These are phyloP conservation scores for Orestias chungarensis DNA, from an alignment of 2,797 vertebrate species.

Conservation along the genomic window DNA sequence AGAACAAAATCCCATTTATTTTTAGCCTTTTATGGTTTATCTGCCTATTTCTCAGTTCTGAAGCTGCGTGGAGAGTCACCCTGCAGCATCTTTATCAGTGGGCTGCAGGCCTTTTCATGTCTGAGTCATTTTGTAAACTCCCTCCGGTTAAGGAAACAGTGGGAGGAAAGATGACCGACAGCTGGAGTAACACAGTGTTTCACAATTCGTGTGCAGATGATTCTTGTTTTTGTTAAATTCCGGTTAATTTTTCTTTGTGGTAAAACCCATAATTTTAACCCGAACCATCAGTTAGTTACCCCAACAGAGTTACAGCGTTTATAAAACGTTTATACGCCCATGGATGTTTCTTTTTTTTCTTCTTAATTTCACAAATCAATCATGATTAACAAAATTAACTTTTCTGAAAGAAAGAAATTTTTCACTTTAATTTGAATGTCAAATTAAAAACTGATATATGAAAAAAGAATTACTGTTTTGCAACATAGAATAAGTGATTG, in stretches of 20 bases:
- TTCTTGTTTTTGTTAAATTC: background rate
- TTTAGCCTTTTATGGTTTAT: conserved; percentile 37
- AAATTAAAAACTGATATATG: too few relatives aligned
- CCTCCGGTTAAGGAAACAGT: conserved; percentile 17
- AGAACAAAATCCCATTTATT: background rate
- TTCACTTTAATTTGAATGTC: too few relatives aligned
- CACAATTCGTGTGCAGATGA: background rate
- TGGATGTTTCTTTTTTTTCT: too few relatives aligned
- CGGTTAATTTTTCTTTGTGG: background rate
- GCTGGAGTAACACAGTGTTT: conserved; percentile 6
- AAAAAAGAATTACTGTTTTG: too few relatives aligned
- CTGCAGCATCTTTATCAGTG: conserved; percentile 42
- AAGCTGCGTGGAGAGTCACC: background rate
- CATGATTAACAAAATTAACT: too few relatives aligned
- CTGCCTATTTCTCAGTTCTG: conserved; percentile 13
- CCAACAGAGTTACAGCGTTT: too few relatives aligned
- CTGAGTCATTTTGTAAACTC: conserved; percentile 26
- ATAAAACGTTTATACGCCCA: too few relatives aligned
- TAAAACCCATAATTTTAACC: background rate
- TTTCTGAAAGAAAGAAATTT: too few relatives aligned
- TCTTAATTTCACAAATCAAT: too few relatives aligned
- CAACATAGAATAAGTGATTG: too few relatives aligned
- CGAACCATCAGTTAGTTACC: background rate
- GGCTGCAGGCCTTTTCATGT: conserved; percentile 34
- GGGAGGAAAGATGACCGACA: background rate